Conservation (phyloP, 2,888 invertebrate species). For the Homarus gammarus region DNA sequence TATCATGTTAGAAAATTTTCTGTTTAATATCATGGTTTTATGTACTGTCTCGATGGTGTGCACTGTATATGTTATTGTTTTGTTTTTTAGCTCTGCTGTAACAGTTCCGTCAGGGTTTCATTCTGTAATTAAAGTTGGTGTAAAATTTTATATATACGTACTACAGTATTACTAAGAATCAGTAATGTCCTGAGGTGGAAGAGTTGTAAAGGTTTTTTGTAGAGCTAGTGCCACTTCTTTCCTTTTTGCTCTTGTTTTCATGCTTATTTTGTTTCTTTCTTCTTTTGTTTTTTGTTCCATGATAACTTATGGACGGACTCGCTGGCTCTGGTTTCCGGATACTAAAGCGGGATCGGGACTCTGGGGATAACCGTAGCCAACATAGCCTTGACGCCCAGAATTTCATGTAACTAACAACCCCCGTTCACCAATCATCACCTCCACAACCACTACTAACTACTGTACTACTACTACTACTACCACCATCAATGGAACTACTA, state of each 20-base stretch:
- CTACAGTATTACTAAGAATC: background rate
- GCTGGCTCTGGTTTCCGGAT: slow-evolving; percentile 51
- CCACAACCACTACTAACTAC: slow-evolving; percentile 53
- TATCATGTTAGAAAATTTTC: background rate
- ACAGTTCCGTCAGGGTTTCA: background rate
- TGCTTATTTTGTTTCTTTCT: slow-evolving; percentile 59
- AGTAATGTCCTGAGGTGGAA: background rate
- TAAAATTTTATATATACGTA: no score
- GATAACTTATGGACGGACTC: slow-evolving; percentile 59
- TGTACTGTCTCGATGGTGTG: no score
- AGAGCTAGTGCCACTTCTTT: slow-evolving; percentile 41
- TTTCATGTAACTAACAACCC: slow-evolving; percentile 73
- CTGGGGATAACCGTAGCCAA: slow-evolving; percentile 67
- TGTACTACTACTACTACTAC: slow-evolving; percentile 36
- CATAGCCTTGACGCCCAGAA: slow-evolving; percentile 72
- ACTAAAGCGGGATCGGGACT: slow-evolving; percentile 68
- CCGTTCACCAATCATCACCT: slow-evolving; percentile 65
- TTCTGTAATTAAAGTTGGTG: background rate
- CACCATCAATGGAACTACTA: slow-evolving; percentile 63
- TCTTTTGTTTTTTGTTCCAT: slow-evolving; percentile 56
- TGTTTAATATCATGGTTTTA: background rate
- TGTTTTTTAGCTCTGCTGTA: background rate
- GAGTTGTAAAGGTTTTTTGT: background rate
- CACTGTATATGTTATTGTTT: no score
- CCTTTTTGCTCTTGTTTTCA: slow-evolving; percentile 42